Evolutionary conservation across 2,797 vertebrate species (phyloP).

Genomic region (Neostethus bicornis): DNA sequence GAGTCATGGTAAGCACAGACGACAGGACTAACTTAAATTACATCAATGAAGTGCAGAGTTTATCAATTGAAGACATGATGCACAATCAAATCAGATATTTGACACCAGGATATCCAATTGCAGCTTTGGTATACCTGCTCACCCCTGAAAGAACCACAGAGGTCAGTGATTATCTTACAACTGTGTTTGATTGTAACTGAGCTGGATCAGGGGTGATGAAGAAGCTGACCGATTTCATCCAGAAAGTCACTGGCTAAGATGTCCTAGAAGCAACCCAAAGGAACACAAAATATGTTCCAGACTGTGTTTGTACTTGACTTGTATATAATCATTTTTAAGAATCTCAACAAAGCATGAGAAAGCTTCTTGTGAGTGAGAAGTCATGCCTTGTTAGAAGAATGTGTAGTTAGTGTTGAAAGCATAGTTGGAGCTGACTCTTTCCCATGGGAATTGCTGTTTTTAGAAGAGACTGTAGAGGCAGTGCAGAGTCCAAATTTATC

Average conservation of each 20-base stretch:
- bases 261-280: conserved; percentile 71
- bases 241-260: conserved; percentile 70
- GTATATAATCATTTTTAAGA: no score
- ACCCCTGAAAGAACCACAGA: conserved; percentile 60
- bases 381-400: conserved; percentile 69
- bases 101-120: background rate
- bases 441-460: conserved; percentile 48
- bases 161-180: conserved; percentile 74
- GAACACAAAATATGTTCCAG: no score
- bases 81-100: conserved; percentile 3
- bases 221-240: conserved; percentile 68
- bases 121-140: conserved; percentile 60
- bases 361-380: background rate
- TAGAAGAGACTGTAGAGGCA: conserved; percentile 72
- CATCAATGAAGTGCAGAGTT: conserved; percentile 9
- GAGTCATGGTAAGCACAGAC: conserved; percentile 59
- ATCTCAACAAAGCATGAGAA: background rate
- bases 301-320: no score
- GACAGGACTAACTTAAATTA: conserved; percentile 56
- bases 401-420: conserved; percentile 77
- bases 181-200: conserved; percentile 68
- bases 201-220: conserved; percentile 64
- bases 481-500: conserved; percentile 73
- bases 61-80: background rate
- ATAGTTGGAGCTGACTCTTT: conserved; percentile 71